Evolutionary conservation across 2,113 vertebrate genomes (phyloP), one percentile per base, ranked within the genome.

Genomic region (Eurystomus gularis): DNA sequence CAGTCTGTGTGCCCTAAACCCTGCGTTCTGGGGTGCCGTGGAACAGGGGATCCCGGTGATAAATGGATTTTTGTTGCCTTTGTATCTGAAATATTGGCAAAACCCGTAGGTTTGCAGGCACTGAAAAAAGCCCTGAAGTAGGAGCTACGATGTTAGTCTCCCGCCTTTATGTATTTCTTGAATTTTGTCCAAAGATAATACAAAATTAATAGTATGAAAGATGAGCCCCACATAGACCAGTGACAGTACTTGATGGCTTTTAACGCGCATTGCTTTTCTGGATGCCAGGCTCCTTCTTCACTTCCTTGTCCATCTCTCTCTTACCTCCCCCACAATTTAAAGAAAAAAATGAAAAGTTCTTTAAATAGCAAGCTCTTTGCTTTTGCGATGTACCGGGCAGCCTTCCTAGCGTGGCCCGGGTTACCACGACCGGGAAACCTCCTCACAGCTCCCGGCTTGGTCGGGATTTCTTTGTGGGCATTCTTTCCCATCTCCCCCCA

Each of bases 1-100:
- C 37, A 2, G 18, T 12, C 52, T 44, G 21, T n/a, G n/a, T n/a
- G n/a, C 20, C 31, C 26, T 4, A 1, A 21, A 4, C 16, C 13
- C 4, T 18, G 80, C 7, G 4, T 4, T 57, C 57, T 23, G 37
- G 20, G 64, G 8, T 49, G 71, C 29, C 7, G 10, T 3, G 16
- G 46, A 21, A 29, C 26, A 20, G 75, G 62, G 57, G 44, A 35
- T 76, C 44, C 24, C 44, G 25, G 11, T 18, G 21, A n/a, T 39
- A 79, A 54, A 72, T 23, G 24, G 42, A 7, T 42, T 68, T 88
- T 46, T 87, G 18, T 51, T 82, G 58, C 70, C 26, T 89, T 46
- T 54, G 26, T 61, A 7, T 85, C 75, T 49, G 54, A 80, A 72
- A 77, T 37, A 35, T 4, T 49, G 35, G 20, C 13, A 37, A 90